phyloP scores from a whole-genome alignment of 1,140 invertebrate genomes.

The Bombyx mandarina region DNA sequence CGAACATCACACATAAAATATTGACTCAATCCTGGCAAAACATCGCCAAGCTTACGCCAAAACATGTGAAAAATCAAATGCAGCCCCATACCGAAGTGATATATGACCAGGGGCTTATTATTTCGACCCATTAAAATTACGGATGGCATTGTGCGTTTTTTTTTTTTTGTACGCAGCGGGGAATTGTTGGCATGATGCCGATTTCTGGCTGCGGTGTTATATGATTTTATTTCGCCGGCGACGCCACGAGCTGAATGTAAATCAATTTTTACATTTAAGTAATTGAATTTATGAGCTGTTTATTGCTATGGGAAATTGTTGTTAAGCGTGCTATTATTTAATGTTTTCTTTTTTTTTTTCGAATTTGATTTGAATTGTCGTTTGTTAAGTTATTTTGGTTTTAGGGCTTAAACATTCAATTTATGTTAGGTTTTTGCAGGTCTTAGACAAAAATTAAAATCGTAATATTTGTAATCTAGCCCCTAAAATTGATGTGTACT shows the following conservation, averaged over 20 bases:
- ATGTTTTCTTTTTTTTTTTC: constrained; percentile 3
- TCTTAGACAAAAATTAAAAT: too few relatives aligned
- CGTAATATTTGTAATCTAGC: too few relatives aligned
- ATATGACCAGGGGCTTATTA: constrained; percentile 35
- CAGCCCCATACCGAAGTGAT: constrained; percentile 23
- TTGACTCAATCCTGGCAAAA: too few relatives aligned
- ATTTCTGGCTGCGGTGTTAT: constrained; percentile 17
- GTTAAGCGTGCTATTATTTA: constrained; percentile 32
- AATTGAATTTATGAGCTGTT: constrained; percentile 41
- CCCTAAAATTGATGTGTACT: too few relatives aligned
- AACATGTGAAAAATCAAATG: constrained; percentile 38
- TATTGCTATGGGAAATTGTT: constrained; percentile 33
- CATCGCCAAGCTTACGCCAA: constrained; percentile 10
- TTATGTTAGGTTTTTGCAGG: too few relatives aligned
- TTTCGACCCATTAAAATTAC: constrained; percentile 42
- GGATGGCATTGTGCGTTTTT: constrained; percentile 30
- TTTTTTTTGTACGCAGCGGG: constrained; percentile 7
- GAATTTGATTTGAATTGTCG: too few relatives aligned
- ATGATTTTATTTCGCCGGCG: constrained; percentile 27
- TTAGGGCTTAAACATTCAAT: too few relatives aligned
- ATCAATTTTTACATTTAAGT: constrained; percentile 42
- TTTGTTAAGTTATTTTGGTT: too few relatives aligned
- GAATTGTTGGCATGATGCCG: constrained; percentile 31
- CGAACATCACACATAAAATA: too few relatives aligned
- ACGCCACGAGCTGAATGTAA: constrained; percentile 21